Base-by-base conservation (phyloP, 1,140 invertebrate genomes). In the Latrodectus geometricus region DNA sequence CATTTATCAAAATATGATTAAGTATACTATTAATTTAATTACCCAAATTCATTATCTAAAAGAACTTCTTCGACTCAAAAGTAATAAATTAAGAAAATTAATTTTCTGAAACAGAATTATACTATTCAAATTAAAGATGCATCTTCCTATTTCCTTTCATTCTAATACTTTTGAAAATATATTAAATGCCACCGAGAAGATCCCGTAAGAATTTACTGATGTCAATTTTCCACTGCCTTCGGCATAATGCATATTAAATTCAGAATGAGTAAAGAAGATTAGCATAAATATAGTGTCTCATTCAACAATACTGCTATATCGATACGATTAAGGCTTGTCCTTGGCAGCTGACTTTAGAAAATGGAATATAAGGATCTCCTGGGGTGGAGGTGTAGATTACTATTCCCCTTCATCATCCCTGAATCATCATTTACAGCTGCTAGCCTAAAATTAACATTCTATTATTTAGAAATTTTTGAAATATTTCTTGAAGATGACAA, bases 361-460 rank as follows among this genome's bases (percentile, higher is more conserved):
- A 82, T 73, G 79, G 20, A 50, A 82, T 4, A 8, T n/a, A 56
- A 69, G 52, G 52, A 49, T 35, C 54, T 23, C 79, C 79, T 68
- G 69, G 52, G 68, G 68, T n/a, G 17, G 54, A 61, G 54, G 69
- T n/a, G 15, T 11, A 69, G 48, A 81, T 70, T 70, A 81, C 78
- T 70, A 70, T 81, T 81, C 23, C 23, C 23, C 23, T 82, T 35
- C 54, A 72, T 48, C 23, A 48, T 82, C 23, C 50, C 17, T 17
- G 68, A 82, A 72, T 73, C 79, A 82, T 82, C 79, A 82, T 73
- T 82, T 68, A 82, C 79, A 82, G 79, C 79, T 82, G 79, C 17
- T 82, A 35, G n/a, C 23, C 48, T 72, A 35, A 54, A 78, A n/a
- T 65, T 12, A 49, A 14, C 56, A 35, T 23, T 69, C 21, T 17